These are phyloP conservation scores for Cololabis saira DNA, from an alignment of 2,113 vertebrate genomes.

Conservation along the genomic window DNA sequence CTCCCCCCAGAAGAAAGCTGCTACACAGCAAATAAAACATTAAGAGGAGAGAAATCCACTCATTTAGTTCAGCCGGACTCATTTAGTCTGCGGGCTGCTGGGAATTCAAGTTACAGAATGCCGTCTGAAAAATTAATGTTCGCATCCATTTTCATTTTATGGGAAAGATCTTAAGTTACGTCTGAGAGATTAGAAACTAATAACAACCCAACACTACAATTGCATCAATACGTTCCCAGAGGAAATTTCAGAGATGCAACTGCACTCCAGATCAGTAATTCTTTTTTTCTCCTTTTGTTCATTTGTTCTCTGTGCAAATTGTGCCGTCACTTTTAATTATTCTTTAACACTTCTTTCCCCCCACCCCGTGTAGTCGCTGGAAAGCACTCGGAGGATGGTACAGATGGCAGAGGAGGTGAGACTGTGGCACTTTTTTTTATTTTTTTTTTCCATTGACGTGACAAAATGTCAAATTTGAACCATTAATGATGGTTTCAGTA, in stretches of 20 bases:
- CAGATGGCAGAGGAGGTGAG: constrained; percentile 95
- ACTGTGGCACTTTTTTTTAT: constrained; percentile 16
- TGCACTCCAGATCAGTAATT: not conserved
- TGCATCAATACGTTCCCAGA: not conserved
- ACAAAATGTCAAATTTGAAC: too few species aligned
- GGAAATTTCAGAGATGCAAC: not conserved
- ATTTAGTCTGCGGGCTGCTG: not conserved
- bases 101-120: not conserved
- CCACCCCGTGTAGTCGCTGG: constrained; percentile 87
- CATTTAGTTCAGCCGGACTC: not conserved
- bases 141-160: not conserved
- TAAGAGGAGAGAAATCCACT: not conserved
- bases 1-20: too few species aligned
- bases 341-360: not conserved
- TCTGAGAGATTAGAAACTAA: not conserved
- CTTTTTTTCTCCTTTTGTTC: not conserved
- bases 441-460: too few species aligned
- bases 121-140: not conserved
- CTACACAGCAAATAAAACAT: not conserved
- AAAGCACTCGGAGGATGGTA: constrained; percentile 96
- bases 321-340: not conserved
- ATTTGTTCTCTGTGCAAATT: not conserved
- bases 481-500: too few species aligned
- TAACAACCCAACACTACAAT: not conserved
- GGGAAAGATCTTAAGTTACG: not conserved